Percentiles rank a stretch among this genome's conserved stretches.
phyloP scores from a whole-genome alignment of 2,797 vertebrate genomes.

The Aphelocoma californica region DNA sequence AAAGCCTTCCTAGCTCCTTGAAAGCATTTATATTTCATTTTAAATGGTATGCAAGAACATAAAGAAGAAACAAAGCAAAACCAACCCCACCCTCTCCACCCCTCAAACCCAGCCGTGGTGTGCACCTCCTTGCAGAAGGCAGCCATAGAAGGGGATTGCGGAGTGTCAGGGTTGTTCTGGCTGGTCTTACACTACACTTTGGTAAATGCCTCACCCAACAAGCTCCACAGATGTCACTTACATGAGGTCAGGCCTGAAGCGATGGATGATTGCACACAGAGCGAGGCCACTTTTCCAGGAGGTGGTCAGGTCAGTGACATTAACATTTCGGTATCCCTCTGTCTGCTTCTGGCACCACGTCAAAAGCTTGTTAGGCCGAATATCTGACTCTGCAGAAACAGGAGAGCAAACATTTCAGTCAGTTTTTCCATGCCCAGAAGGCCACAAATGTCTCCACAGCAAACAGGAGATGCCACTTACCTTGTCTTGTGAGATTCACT shows the following conservation, averaged over 20 bases:
- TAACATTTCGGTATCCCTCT: conserved; percentile 86
- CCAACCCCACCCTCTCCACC: background rate
- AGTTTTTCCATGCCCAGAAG: background rate
- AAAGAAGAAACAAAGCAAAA: background rate
- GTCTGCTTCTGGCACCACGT: conserved; percentile 97
- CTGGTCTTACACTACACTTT: background rate
- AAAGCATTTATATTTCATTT: background rate
- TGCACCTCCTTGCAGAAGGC: background rate
- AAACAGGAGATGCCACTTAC: conserved; percentile 63
- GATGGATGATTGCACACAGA: conserved; percentile 93
- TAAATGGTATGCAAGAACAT: background rate
- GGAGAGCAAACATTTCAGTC: background rate
- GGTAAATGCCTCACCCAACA: background rate
- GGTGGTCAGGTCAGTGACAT: conserved; percentile 84
- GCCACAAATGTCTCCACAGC: background rate
- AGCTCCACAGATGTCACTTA: conserved; percentile 65
- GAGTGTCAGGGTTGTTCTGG: background rate
- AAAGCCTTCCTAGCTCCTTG: conserved; percentile 16
- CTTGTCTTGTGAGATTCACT: conserved; percentile 83
- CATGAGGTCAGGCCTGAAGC: conserved; percentile 92
- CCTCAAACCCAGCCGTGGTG: background rate
- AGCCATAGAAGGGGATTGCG: background rate
- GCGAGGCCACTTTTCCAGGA: conserved; percentile 91
- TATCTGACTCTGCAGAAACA: conserved; percentile 85
- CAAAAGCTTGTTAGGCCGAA: conserved; percentile 87